Evolutionary conservation across 2,797 vertebrate species (phyloP), one percentile per base, ranked within the genome.

Genomic region (Lacerta agilis): DNA sequence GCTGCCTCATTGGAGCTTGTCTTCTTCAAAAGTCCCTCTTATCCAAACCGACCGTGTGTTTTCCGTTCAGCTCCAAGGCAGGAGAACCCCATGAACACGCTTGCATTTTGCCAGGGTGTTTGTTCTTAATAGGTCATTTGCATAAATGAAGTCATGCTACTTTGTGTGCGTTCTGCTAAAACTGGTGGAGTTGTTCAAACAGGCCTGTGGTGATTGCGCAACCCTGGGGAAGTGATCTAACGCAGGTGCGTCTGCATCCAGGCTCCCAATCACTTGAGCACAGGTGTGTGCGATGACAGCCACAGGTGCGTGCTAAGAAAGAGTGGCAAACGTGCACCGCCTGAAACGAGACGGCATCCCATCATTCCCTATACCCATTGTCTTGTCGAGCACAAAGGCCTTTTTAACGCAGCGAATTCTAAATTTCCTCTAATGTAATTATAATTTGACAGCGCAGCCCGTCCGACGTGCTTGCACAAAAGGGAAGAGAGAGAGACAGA

Each of bases 401-500:
- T 64, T 1, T 95, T 95, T 88, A 93, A 90, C 87, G 73, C 71
- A 79, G 82, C 89, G 84, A 89, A 79, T 92, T 93, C 89, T 93
- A 94, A 92, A 93, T 94, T 94, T 94, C 91, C 90, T 93, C 88
- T 94, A 92, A 92, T 94, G 89, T 91, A 95, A 93, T 95, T 95
- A 94, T 89, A 93, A 90, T 93, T 95, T 94, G 93, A 95, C 92
- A 92, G 92, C 86, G 61, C 90, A 94, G 90, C 87, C 90, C 87
- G 89, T 94, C 93, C 91, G 86, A 93, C 89, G 49, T 85, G 92
- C 93, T 93, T 92, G 92, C 43, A 29, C 92, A 93, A 93, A 93
- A 93, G 69, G 89, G 89, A 94, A 93, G 91, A 81, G 82, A 90
- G 83, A 87, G 91, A 81, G 82, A 90, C 82, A 87, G 91, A 94